A percentile compares a stretch with the other conserved stretches of the same genome.
Evolutionary conservation across 2,113 vertebrate genomes (phyloP).

Genomic region (Jaculus jaculus): DNA sequence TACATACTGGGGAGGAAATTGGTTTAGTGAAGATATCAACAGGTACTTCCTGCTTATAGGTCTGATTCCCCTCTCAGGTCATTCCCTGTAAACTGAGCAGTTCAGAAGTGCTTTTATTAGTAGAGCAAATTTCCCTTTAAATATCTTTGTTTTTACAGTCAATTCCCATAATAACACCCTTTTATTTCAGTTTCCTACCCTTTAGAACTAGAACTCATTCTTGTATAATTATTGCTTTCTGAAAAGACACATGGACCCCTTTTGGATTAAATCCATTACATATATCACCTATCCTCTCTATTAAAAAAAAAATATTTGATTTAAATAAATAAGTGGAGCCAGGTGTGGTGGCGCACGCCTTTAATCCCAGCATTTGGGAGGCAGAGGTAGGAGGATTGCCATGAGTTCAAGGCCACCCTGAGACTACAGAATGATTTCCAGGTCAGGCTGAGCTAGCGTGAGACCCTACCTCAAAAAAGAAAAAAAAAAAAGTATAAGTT

Average conservation of each 20-base stretch:
- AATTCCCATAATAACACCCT: background rate
- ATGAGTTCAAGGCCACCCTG: no score
- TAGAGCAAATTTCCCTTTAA: background rate
- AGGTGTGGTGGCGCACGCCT: no score
- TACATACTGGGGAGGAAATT: no score
- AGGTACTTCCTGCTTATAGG: background rate
- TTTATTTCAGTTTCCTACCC: background rate
- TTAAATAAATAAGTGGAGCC: background rate
- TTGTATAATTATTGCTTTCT: background rate
- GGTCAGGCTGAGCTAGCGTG: no score
- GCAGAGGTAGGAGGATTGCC: no score
- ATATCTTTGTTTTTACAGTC: no score
- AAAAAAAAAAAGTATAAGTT: no score
- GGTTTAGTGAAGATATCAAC: no score
- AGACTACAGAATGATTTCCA: no score
- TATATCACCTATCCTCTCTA: background rate
- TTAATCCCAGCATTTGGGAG: no score
- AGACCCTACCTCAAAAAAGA: no score
- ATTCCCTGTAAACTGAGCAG: background rate
- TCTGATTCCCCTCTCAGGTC: background rate
- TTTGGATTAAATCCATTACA: background rate
- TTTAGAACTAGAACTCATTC: background rate
- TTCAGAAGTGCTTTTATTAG: background rate
- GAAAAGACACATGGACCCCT: background rate
- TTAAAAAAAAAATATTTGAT: background rate